Percentiles rank a stretch among this genome's conserved stretches.
Evolutionary conservation across 2,888 invertebrate genomes (phyloP).

Genomic region (Carcina quercana): DNA sequence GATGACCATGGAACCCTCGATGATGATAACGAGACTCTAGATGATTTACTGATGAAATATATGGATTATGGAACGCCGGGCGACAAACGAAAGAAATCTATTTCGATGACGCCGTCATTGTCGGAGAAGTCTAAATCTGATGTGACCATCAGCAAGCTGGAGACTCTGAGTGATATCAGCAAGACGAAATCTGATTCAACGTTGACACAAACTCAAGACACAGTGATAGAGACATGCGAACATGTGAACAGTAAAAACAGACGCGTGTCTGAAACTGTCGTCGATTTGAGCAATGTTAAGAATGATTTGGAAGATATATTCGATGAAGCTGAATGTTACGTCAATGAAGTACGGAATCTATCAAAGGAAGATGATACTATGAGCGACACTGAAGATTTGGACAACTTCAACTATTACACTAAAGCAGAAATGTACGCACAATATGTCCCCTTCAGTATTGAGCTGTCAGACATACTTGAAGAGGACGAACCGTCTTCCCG

Average conservation of each 20-base stretch:
- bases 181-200: slow-evolving; percentile 68
- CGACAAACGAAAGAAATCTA: slow-evolving; percentile 38
- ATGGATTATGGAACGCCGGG: slow-evolving; percentile 56
- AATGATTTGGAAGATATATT: slow-evolving; percentile 58
- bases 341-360: slow-evolving; percentile 34
- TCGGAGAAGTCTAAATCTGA: slow-evolving; percentile 67
- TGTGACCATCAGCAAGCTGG: slow-evolving; percentile 58
- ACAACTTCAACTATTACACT: slow-evolving; percentile 57
- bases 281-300: slow-evolving; percentile 56
- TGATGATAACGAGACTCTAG: slow-evolving; percentile 56
- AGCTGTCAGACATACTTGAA: slow-evolving; percentile 61
- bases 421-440: slow-evolving; percentile 45
- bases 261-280: slow-evolving; percentile 56
- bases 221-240: slow-evolving; percentile 53
- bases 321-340: slow-evolving; percentile 41
- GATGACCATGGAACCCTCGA: slow-evolving; percentile 50
- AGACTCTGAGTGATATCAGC: slow-evolving; percentile 60
- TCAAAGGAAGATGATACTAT: slow-evolving; percentile 45
- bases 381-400: slow-evolving; percentile 58
- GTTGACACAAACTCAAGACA: slow-evolving; percentile 60
- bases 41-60: slow-evolving; percentile 62
- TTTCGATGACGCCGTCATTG: slow-evolving; percentile 50
- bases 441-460: slow-evolving; percentile 52
- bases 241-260: slow-evolving; percentile 34
- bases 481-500: slow-evolving; percentile 60